Percentiles rank a stretch among this genome's conserved stretches.
Conservation (phyloP, 53 echinoderm and acorn worm genomes). For the Henricia sp. region DNA sequence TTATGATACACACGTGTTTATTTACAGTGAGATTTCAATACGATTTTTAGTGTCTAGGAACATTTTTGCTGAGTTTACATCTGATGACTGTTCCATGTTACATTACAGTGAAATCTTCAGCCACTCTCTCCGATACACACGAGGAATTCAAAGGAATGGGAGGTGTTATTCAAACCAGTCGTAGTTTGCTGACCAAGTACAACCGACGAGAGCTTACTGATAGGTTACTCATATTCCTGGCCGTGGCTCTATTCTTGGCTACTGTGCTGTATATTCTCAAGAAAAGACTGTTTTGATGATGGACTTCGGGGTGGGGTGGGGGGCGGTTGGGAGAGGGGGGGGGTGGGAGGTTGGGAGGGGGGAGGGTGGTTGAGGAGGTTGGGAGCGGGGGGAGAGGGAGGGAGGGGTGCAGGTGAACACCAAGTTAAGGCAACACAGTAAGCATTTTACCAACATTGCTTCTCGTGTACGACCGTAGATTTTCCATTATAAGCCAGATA, state of each 20-base stretch:
- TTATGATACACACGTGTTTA: too few species aligned
- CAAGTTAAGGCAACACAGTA: background rate
- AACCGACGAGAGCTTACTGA: conserved; percentile 94
- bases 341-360: background rate
- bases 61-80: too few species aligned
- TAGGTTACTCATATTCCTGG: conserved; percentile 93
- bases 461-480: too few species aligned
- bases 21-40: too few species aligned
- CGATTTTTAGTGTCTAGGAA: too few species aligned
- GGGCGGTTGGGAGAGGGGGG: background rate
- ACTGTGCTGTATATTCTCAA: conserved; percentile 94
- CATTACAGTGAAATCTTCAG: conserved; percentile 88
- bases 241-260: conserved; percentile 89
- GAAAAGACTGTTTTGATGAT: conserved; percentile 89
- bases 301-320: background rate
- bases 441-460: too few species aligned
- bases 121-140: conserved; percentile 74
- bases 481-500: too few species aligned
- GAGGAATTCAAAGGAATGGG: conserved; percentile 98
- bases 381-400: background rate
- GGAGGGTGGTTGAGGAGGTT: background rate
- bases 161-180: conserved; percentile 91
- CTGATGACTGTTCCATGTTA: too few species aligned
- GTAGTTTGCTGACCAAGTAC: conserved; percentile 93
- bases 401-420: background rate